Base-by-base conservation (phyloP, 2,797 vertebrate species). In the Clamator glandarius region DNA sequence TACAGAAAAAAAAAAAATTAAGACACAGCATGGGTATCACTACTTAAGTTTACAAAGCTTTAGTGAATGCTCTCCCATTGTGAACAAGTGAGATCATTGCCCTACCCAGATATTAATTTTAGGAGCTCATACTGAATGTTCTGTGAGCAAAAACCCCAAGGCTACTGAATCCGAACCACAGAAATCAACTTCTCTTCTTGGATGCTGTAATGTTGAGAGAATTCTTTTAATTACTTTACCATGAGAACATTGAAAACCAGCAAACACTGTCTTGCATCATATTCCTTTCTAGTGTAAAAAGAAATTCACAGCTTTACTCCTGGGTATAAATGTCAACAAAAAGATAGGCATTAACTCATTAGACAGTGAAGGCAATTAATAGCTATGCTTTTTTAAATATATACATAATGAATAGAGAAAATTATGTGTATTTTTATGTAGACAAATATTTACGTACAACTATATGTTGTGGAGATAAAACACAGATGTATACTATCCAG, bases 61-160 rank as follows among this genome's bases (percentile, higher is more conserved):
- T 28, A 51, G 36, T 42, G 48, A 85, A 79, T 44, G 54, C 54
- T 76, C 82, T 79, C 75, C 52, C 57, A 80, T 24, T 61, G 48
- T 54, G 58, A 54, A 41, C 29, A 67, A 46, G 41, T 82, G 70
- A 94, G 66, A 90, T 91, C 83, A 92, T 16, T n/a, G 91, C 83
- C 90, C 85, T 64, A 6, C 84, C 90, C 85, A 90, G 79, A 66
- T 93, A 90, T 46, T 78, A 86, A 83, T 87, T 64, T 28, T 4
- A 77, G 68, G 28, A 90, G 79, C 29, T 91, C 59, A 67, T 26
- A 8, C 29, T 58, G 46, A 59, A 52, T 1, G 0, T 7, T 13
- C 17, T 35, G 31, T 48, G 35, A 92, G 62, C 28, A 72, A 42
- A 84, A 82, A 76, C 48, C 80, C 66, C 63, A 73, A 41, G 83